Base-by-base conservation (phyloP, 1,140 invertebrate species). In the Liolophura sinensis region DNA sequence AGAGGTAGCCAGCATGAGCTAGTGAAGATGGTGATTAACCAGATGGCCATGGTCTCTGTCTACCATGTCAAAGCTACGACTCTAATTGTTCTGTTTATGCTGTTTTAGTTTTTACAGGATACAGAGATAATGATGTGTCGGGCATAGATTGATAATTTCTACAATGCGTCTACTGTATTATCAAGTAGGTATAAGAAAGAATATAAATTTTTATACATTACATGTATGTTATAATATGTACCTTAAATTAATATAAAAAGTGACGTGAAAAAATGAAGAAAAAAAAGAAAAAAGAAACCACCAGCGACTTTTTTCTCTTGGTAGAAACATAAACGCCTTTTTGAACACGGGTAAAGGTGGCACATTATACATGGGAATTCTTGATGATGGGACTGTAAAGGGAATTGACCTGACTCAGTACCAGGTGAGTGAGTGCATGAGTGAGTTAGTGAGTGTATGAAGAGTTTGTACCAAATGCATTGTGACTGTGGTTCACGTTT, bases 321-420 rank as follows among this genome's bases (percentile, higher is more conserved):
- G 46, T 69, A 84, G 82, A 56, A 67, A 72, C 27, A 25, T 84
- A 0, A 83, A 82, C 78, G 83, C 71, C 1, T 84, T 83, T 68
- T 68, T 85, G 7, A 85, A 85, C 69, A 81, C 80, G 48, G 82
- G 82, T 0, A 67, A 69, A 52, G 84, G 84, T 50, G 84, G 84
- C 20, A 77, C 74, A 22, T 72, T 80, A 11, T 85, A 80, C 64
- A 71, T 82, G 11, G 84, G 84, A 27, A 76, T 85, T 1, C 61
- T 69, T 24, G 83, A 85, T 68, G 65, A 72, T 65, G 84, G 83
- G 9, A 52, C 25, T 15, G 76, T 82, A 0, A 60, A 70, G 54
- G 84, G 84, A n/a, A 55, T 85, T 16, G 62, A 64, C 4, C 65
- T 85, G 16, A 79, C 82, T 11, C 60, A 62, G n/a, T 81, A 75